phyloP scores from a whole-genome alignment of 2,888 invertebrate species.

The Eupithecia insigniata region DNA sequence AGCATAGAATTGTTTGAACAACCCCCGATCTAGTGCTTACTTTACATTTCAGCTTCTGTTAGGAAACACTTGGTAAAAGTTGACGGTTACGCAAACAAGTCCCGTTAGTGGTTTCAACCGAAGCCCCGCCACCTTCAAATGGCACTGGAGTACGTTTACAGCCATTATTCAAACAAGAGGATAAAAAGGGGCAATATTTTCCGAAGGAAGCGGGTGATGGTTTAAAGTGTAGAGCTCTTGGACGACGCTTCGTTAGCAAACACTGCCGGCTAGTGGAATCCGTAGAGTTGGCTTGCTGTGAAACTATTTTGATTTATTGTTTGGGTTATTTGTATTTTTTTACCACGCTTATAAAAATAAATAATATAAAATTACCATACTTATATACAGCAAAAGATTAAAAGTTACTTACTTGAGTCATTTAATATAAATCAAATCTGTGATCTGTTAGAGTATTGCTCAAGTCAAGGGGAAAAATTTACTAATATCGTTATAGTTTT shows the following conservation, averaged over 20 bases:
- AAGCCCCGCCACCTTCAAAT: conserved; percentile 79
- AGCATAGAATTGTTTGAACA: conserved; percentile 59
- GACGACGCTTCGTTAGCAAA: conserved; percentile 82
- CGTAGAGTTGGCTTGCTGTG: conserved; percentile 52
- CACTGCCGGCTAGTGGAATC: conserved; percentile 64
- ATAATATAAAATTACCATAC: no score
- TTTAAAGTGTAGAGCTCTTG: conserved; percentile 82
- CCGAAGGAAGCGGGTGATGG: conserved; percentile 80
- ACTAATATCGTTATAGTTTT: not conserved
- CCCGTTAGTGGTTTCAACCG: conserved; percentile 73
- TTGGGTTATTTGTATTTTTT: not conserved
- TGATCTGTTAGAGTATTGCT: not conserved
- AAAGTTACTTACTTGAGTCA: not conserved
- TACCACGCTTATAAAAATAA: not conserved
- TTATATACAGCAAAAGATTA: not conserved
- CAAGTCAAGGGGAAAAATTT: not conserved
- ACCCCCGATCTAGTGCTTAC: conserved; percentile 74
- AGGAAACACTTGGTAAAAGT: conserved; percentile 79
- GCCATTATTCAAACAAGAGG: conserved; percentile 83
- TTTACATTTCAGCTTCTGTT: conserved; percentile 77
- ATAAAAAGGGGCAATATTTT: conserved; percentile 84
- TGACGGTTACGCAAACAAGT: conserved; percentile 81
- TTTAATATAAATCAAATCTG: not conserved
- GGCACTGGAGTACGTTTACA: conserved; percentile 79
- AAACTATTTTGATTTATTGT: conserved; percentile 13